phyloP scores from a whole-genome alignment of 2,888 invertebrate genomes.

The Diaprepes abbreviatus region DNA sequence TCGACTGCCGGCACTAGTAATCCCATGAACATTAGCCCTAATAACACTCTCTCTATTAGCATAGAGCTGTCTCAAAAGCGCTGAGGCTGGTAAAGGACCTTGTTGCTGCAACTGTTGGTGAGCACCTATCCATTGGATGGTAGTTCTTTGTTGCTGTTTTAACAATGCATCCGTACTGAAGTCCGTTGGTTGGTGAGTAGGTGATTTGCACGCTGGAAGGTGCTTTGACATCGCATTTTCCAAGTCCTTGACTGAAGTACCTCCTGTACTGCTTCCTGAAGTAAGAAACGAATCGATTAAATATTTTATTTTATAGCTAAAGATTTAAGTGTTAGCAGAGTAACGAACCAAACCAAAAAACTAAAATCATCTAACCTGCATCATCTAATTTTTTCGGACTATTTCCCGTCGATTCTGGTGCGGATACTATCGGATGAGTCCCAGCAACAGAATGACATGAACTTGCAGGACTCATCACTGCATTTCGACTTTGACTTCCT shows the following conservation, averaged over 20 bases:
- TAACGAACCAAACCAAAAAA: no score
- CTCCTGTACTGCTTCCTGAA: slow-evolving; percentile 51
- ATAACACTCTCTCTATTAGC: slow-evolving; percentile 96
- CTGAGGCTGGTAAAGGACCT: slow-evolving; percentile 86
- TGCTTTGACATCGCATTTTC: slow-evolving; percentile 98
- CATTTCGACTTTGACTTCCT: slow-evolving; percentile 62
- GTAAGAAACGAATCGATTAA: not conserved
- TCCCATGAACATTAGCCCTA: slow-evolving; percentile 83
- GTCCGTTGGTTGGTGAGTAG: slow-evolving; percentile 83
- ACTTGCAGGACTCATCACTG: slow-evolving; percentile 74
- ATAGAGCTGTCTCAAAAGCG: slow-evolving; percentile 89
- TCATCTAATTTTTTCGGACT: slow-evolving; percentile 69
- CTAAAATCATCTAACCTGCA: slow-evolving; percentile 53
- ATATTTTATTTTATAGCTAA: no score
- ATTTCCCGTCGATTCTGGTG: slow-evolving; percentile 61
- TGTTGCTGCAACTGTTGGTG: slow-evolving; percentile 75
- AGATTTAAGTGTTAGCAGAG: no score
- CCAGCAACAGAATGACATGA: slow-evolving; percentile 75
- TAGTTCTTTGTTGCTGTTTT: slow-evolving; percentile 85
- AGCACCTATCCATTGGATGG: slow-evolving; percentile 95
- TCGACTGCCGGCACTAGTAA: slow-evolving; percentile 67
- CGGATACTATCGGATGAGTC: slow-evolving; percentile 68
- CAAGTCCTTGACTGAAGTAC: slow-evolving; percentile 87
- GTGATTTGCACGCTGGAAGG: slow-evolving; percentile 76
- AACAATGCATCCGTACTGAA: slow-evolving; percentile 88